phyloP scores from a whole-genome alignment of 2,888 invertebrate species.

The Scelioninae gen. 2 region DNA sequence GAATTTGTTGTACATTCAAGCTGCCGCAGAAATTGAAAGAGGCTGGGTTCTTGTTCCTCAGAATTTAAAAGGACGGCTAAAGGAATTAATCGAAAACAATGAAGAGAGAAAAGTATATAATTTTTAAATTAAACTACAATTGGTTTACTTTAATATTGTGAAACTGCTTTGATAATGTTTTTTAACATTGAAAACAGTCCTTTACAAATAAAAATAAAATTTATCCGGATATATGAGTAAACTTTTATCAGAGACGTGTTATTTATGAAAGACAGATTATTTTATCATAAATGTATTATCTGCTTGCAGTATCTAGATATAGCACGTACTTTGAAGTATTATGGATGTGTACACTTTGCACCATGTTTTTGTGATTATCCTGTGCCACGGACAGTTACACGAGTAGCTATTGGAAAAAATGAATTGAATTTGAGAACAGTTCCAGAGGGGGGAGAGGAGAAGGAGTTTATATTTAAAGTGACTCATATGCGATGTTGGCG shows the following conservation, averaged over 20 bases:
- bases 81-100: slow-evolving; percentile 83
- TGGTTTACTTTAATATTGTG: no score
- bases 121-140: background rate
- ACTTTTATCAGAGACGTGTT: no score
- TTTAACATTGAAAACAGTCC: background rate
- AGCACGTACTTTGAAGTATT: slow-evolving; percentile 89
- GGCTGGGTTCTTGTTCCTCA: slow-evolving; percentile 89
- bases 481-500: slow-evolving; percentile 98
- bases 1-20: slow-evolving; percentile 92
- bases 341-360: slow-evolving; percentile 90
- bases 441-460: slow-evolving; percentile 79
- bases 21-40: slow-evolving; percentile 89
- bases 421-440: slow-evolving; percentile 85
- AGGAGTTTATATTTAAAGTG: slow-evolving; percentile 92
- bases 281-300: no score
- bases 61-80: slow-evolving; percentile 82
- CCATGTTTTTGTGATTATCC: slow-evolving; percentile 88
- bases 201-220: no score
- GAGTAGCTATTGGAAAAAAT: slow-evolving; percentile 89
- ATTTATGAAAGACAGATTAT: no score
- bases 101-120: slow-evolving; percentile 86
- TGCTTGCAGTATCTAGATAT: slow-evolving; percentile 86
- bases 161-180: no score
- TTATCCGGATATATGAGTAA: no score
- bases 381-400: slow-evolving; percentile 80